Evolutionary conservation across 2,113 vertebrate genomes (phyloP), one percentile per base, ranked within the genome.

Genomic region (Tenebrosternarchus preto): DNA sequence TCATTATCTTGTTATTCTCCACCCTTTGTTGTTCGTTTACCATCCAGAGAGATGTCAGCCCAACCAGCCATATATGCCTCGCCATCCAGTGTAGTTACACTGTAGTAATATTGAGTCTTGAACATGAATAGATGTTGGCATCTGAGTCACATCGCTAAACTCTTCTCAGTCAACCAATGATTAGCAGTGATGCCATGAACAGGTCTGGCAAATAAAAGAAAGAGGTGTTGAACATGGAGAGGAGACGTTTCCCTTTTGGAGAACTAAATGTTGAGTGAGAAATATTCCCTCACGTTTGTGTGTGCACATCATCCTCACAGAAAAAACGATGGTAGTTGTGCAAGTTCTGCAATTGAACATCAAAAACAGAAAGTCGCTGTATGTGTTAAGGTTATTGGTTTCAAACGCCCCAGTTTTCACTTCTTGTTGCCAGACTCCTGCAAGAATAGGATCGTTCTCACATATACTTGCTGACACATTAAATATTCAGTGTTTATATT

Each of bases 401-500:
- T 50, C 9, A 71, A 43, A 68, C 9, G 16, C 68, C 57, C 63
- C 68, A n/a, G 36, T 22, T 72, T 72, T 46, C 77, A 63, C 68
- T 72, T 72, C 43, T 17, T 80, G 24, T 53, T 15, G 15, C 68
- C 71, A n/a, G 66, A 33, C 60, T 22, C 50, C 53, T 27, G 4
- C 70, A 16, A 73, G 8, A 63, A 69, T 71, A 59, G 19, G 25
- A 55, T 33, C 2, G 24, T 70, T 78, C 61, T 69, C 29, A 25
- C 20, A 75, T 63, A 17, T 57, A 53, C 39, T 55, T 50, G 63
- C 71, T 79, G 56, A 39, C 43, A 16, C 76, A 57, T 53, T 24
- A 83, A 69, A 75, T 83, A 83, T 83, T 71, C 81, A 83, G 82
- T 39, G 57, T 76, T 76, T 43, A 53, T 80, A 39, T 64, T 73